These are phyloP conservation scores for Nansenia antarctica DNA, from an alignment of 2,113 vertebrate species.

Conservation along the genomic window DNA sequence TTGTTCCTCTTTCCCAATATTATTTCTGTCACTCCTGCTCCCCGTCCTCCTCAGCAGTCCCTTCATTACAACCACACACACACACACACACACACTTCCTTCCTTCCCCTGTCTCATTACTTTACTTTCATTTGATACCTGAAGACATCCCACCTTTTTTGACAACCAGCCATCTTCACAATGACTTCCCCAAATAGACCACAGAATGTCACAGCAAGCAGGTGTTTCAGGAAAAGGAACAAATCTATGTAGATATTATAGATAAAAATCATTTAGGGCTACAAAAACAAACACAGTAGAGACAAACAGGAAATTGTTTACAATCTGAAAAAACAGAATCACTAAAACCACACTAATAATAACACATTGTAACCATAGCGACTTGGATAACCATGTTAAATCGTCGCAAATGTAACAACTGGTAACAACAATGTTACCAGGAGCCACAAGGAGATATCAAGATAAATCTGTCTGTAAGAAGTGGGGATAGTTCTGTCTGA, in stretches of 20 bases:
- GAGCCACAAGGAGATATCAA: no score
- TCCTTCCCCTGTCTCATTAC: neutral
- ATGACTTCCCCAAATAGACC: slow-evolving; percentile 11
- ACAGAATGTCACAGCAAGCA: slow-evolving; percentile 26
- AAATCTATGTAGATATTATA: neutral
- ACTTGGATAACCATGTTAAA: neutral
- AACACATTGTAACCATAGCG: neutral
- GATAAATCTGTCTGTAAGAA: neutral
- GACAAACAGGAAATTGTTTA: neutral
- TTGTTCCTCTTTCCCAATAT: neutral
- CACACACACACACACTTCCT: neutral
- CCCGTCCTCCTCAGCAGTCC: neutral
- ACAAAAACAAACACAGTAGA: neutral
- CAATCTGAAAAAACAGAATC: neutral
- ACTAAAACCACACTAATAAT: neutral
- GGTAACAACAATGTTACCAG: no score
- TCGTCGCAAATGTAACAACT: slow-evolving; percentile 3
- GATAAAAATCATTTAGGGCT: neutral
- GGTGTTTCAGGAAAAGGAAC: slow-evolving; percentile 6
- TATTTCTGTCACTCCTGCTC: neutral
- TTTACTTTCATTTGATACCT: neutral
- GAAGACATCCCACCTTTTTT: neutral
- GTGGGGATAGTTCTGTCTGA: slow-evolving; percentile 12
- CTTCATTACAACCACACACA: neutral
- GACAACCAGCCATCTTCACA: neutral